phyloP scores from a whole-genome alignment of 2,888 invertebrate species.

The Eristalis tenax region DNA sequence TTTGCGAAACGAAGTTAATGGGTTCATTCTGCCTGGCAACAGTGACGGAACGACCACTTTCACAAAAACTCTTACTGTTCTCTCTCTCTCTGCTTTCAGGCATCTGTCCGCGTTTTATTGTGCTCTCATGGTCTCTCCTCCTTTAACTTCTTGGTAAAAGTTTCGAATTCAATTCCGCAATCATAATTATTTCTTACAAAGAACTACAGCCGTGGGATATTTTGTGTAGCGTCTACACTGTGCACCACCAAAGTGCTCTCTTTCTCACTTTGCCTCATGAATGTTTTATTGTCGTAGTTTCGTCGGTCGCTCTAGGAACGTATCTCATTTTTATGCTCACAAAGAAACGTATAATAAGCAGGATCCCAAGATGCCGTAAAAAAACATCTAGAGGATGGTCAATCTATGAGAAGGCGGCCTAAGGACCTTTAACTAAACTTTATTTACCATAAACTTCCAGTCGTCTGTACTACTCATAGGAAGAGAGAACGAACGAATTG shows the following conservation, averaged over 20 bases:
- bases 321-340: neutral
- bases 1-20: neutral
- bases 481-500: neutral
- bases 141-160: neutral
- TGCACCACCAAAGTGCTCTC: neutral
- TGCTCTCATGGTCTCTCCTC: neutral
- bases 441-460: neutral
- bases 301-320: neutral
- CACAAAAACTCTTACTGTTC: neutral
- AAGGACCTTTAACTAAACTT: neutral
- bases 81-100: neutral
- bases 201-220: neutral
- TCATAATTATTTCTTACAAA: neutral
- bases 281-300: conserved; percentile 1
- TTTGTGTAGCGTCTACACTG: neutral
- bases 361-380: neutral
- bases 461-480: neutral
- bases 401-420: neutral
- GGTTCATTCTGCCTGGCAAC: neutral
- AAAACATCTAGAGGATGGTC: neutral
- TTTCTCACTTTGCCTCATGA: neutral
- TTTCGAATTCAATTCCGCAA: neutral
- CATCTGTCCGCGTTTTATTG: neutral
- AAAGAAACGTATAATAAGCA: neutral
- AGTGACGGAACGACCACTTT: neutral